Evolutionary conservation across 37 sponge, comb jelly and placozoan species (phyloP), one percentile per base, ranked within the genome.

Genomic region (Beroe ovata): DNA sequence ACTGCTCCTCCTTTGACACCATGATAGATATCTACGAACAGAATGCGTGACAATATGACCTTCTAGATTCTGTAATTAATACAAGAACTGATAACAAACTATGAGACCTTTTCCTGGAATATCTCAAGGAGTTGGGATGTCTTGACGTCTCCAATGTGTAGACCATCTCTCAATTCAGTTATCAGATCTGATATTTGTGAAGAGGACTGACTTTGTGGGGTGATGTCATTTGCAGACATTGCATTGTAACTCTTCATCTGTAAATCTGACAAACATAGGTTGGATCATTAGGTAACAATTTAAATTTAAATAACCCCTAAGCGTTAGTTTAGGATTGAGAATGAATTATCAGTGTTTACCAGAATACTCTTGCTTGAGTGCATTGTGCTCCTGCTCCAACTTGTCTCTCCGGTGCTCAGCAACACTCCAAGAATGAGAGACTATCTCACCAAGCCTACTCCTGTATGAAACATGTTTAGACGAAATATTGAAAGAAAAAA

Each of bases 81-180:
- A n/a, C n/a, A n/a, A n/a, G n/a, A n/a, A n/a, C n/a, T n/a, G n/a
- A n/a, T n/a, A n/a, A n/a, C n/a, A n/a, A n/a, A n/a, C n/a, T n/a
- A n/a, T n/a, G n/a, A 16, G 23, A 66, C 69, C 69, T 77, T 77
- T 40, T 42, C 84, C 38, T 77, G 84, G 33, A 77, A 77, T 38
- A 77, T 77, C 54, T 77, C 84, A 11, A 77, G 16, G 11, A 77
- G 84, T 26, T 77, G 84, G 23, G 84, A 77, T 23, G 84, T 32
- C 38, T 23, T 77, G 84, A 77, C 18, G 28, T 77, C 84, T 40
- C 14, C 33, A 40, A 77, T 77, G 3, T 77, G 41, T 0, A 77
- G 84, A 40, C 84, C 84, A 20, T 77, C 84, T 26, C 84, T 8
- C 47, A 77, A 19, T 26, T 77, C 36, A 18, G 8, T 4, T n/a